Evolutionary conservation across 2,113 vertebrate genomes (phyloP), one percentile per base, ranked within the genome.

Genomic region (Apteryx owenii): DNA sequence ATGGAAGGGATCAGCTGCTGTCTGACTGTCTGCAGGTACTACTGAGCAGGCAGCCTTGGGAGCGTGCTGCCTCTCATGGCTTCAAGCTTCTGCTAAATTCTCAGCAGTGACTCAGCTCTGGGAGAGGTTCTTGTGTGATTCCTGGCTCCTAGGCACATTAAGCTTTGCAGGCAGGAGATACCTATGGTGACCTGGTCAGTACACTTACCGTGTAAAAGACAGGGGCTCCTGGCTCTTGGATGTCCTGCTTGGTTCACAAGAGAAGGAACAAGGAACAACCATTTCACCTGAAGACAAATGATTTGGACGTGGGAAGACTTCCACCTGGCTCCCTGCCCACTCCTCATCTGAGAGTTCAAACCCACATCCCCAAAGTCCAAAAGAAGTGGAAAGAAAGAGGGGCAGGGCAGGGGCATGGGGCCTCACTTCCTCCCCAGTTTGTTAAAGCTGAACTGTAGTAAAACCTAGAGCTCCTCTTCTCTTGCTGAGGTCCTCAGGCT

Each of bases 91-190:
- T 85, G 21, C 14, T 77, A 33, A 15, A 0, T 75, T 92, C 81
- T 40, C 8, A 4, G 42, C 0, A 0, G 12, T 40, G 31, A 1
- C 26, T 94, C 3, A 8, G 28, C 25, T 46, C 42, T 72, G 16
- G 36, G 28, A 65, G n/a, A 72, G 7, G 16, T 4, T 85, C 26
- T n/a, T 12, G 15, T 65, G 46, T 20, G 31, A 40, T 53, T 8
- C 15, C 65, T 51, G 66, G 16, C 42, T 61, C 33, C n/a, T 25
- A 61, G 33, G 18, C 18, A 25, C 33, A 18, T 17, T 60, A 61
- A 18, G n/a, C 28, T 79, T 16, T 72, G 25, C 25, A 72, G 66
- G 33, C 21, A 88, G 70, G 81, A 72, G 68, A 65, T 60, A 12
- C 19, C n/a, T 54, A 10, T 40, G 53, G 2, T 66, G 36, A 23